Base-by-base conservation (phyloP, 2,113 vertebrate species). In the Archocentrus centrarchus region DNA sequence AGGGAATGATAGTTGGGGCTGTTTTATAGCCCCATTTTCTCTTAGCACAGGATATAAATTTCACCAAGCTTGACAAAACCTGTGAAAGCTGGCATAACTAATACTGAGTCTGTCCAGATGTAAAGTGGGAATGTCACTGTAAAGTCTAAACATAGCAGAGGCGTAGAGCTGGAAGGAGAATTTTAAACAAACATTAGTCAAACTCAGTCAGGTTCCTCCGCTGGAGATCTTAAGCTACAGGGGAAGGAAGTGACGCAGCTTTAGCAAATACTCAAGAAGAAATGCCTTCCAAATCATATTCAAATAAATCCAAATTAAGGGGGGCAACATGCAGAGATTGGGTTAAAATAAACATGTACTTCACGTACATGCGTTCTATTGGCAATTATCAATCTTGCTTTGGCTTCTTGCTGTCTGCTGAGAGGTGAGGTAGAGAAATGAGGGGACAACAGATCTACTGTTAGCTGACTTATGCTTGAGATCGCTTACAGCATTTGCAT, bases 381-480 rank as follows among this genome's bases (percentile, higher is more conserved):
- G 75, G 77, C 73, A 66, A 2, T 37, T 59, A 76, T 77, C n/a
- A 62, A 30, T 83, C 78, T 79, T 79, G 80, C 83, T 82, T 85
- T 89, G 90, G 88, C 87, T 78, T 85, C 55, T 86, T 50, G 83
- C 68, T 66, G 17, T 88, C 64, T 80, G 79, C 80, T 80, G 78
- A 73, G 87, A 76, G 84, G 80, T 88, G 94, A 95, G 93, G 91
- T 95, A 94, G 95, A 93, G 82, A 86, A 80, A 80, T 59, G 61
- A 83, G 84, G 27, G 82, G 83, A 24, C 58, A 81, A 81, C 77
- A 76, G 76, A 75, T 55, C 75, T 73, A 61, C 64, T 86, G 80
- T 80, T 32, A 17, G 60, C 41, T 64, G 86, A 86, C 62, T 87
- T 58, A 66, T 11, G 11, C 59, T 53, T 11, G 61, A 83, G 78